Conservation (phyloP, 2,113 vertebrate genomes). For the Phylloscopus trochiloides region DNA sequence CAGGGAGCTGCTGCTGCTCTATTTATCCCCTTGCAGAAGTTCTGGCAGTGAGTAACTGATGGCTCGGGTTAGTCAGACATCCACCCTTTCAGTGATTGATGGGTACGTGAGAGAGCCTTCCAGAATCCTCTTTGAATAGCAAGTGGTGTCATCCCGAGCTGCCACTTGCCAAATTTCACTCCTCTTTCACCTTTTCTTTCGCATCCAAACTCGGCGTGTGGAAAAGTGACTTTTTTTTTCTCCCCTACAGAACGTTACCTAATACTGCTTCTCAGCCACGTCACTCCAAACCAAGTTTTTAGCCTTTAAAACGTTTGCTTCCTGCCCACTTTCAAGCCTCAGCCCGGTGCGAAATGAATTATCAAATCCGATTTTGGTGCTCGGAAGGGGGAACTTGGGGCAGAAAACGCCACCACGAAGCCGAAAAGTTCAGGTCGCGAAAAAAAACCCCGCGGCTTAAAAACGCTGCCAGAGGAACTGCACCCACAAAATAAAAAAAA, state of each 20-base stretch:
- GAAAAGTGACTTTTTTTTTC: neutral
- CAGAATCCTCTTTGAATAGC: neutral
- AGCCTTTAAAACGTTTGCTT: neutral
- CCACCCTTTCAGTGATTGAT: neutral
- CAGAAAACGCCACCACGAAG: no score
- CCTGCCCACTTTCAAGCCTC: neutral
- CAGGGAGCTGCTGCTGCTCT: neutral
- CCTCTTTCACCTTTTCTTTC: neutral
- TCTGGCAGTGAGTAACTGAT: slow-evolving; percentile 36
- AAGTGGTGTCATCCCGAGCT: neutral
- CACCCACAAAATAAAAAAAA: neutral
- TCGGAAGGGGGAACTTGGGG: neutral
- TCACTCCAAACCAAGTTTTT: neutral
- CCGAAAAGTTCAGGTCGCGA: neutral
- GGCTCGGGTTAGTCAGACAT: slow-evolving; percentile 48
- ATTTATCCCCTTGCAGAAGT: neutral
- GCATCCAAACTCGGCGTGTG: neutral
- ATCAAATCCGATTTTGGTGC: neutral
- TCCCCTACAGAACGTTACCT: neutral
- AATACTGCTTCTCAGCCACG: neutral
- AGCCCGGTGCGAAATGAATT: neutral
- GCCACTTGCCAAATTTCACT: neutral
- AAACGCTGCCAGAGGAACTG: neutral
- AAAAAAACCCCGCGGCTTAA: neutral
- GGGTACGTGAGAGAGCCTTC: neutral